These are phyloP conservation scores for Pyxicephalus adspersus DNA, from an alignment of 2,113 vertebrate species.

Conservation along the genomic window DNA sequence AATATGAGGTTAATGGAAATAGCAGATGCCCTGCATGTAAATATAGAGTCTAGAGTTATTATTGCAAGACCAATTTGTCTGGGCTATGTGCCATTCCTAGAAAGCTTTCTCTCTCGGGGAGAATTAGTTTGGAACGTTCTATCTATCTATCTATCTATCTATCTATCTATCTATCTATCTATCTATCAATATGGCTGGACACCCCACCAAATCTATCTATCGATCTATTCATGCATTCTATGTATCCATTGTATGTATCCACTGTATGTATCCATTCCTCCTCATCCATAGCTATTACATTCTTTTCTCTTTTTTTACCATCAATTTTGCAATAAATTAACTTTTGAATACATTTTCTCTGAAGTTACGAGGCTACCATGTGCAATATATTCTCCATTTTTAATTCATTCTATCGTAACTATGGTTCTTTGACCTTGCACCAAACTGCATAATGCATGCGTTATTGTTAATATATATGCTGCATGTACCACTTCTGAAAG, in stretches of 20 bases:
- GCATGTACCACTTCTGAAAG: neutral
- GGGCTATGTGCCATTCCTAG: too few relatives aligned
- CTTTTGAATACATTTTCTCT: neutral
- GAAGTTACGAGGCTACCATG: too few relatives aligned
- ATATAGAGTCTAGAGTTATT: too few relatives aligned
- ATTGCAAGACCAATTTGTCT: too few relatives aligned
- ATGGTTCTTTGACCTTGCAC: neutral
- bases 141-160: slow-evolving; percentile 3
- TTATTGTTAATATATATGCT: slow-evolving; percentile 2
- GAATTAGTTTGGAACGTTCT: too few relatives aligned
- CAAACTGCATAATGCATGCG: slow-evolving; percentile 21
- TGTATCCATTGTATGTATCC: slow-evolving; percentile 2
- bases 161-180: neutral
- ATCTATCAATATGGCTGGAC: neutral
- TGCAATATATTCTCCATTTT: neutral
- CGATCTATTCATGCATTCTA: slow-evolving; percentile 7
- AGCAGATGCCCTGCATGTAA: too few relatives aligned
- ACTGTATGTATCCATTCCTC: neutral
- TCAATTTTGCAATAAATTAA: neutral
- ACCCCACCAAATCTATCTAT: slow-evolving; percentile 17
- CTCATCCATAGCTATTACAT: too few relatives aligned
- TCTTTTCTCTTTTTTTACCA: too few relatives aligned
- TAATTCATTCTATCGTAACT: neutral
- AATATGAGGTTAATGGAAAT: too few relatives aligned
- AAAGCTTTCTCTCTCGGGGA: too few relatives aligned